Base-by-base conservation (phyloP, 2,113 vertebrate species). In the Microcebus murinus region DNA sequence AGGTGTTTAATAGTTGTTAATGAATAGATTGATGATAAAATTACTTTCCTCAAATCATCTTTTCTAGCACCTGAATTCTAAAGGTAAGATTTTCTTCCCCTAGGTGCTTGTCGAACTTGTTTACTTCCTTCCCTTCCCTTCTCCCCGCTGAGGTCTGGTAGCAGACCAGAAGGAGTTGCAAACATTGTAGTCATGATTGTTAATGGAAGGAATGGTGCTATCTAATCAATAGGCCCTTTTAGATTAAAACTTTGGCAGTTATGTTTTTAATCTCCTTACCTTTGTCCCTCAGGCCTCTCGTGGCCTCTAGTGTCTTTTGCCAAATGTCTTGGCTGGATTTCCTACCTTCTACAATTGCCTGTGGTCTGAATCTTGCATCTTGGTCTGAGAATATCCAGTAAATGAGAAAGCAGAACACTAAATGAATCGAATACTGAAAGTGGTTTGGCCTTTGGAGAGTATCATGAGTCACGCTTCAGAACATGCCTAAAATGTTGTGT, bases 401-500 rank as follows among this genome's bases (percentile, higher is more conserved):
- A 45, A 48, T 39, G 11, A 39, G 61, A 80, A 80, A 94, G 87
- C 87, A 68, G 70, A 94, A 31, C 1, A 20, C 96, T 90, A 27
- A 73, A 17, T 68, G 87, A 76, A 48, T n/a, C 34, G 86, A 73
- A 31, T n/a, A 57, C 76, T 70, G 50, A 79, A 79, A 94, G 81
- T 36, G 76, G 36, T 77, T 77, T 95, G n/a, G 80, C 84, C 87
- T 91, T 82, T 70, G 65, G 83, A 92, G 76, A 39, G 8, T 59
- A 36, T 6, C 59, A 21, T 93, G 97, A 97, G 87, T 96, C 96
- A 96, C 70, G 81, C 96, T 92, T 96, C 67, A 93, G 73, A 90
- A 86, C 84, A 61, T 94, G 82, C 83, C 50, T 77, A 39, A 83
- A 93, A 57, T 73, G 50, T 63, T 92, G 89, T 39, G 59, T 74